Evolutionary conservation across 2,888 invertebrate genomes (phyloP).

Genomic region (Plebejus anna): DNA sequence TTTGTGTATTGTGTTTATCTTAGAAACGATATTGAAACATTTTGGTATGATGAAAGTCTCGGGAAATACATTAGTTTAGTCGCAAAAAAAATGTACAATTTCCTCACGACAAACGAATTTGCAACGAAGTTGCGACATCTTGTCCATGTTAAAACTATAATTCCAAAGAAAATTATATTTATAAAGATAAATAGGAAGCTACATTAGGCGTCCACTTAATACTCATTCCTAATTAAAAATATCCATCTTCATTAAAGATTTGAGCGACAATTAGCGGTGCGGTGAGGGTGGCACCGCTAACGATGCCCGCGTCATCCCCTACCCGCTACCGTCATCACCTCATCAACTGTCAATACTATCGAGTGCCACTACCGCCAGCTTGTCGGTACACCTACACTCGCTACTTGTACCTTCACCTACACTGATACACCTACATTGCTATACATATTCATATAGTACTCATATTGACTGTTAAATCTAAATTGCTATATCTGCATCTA

Average conservation of each 20-base stretch:
- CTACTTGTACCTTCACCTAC: too few relatives aligned
- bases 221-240: constrained; percentile 1
- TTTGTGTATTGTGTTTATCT: too few relatives aligned
- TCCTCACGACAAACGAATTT: too few relatives aligned
- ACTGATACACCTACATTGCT: neutral
- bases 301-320: neutral
- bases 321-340: neutral
- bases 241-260: constrained; percentile 15
- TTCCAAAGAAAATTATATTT: neutral
- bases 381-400: too few relatives aligned
- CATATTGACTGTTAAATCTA: too few relatives aligned
- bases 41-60: too few relatives aligned
- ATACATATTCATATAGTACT: neutral
- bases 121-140: neutral
- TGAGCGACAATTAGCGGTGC: neutral
- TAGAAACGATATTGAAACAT: too few relatives aligned
- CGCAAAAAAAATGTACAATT: too few relatives aligned
- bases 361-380: neutral
- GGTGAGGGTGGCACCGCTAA: neutral
- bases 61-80: too few relatives aligned
- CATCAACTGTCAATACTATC: constrained; percentile 3
- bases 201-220: neutral
- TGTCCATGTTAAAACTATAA: neutral
- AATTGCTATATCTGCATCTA: neutral
- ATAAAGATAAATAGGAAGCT: neutral